Evolutionary conservation across 2,888 invertebrate genomes (phyloP), one percentile per base, ranked within the genome.

Genomic region (Athalia circularis): DNA sequence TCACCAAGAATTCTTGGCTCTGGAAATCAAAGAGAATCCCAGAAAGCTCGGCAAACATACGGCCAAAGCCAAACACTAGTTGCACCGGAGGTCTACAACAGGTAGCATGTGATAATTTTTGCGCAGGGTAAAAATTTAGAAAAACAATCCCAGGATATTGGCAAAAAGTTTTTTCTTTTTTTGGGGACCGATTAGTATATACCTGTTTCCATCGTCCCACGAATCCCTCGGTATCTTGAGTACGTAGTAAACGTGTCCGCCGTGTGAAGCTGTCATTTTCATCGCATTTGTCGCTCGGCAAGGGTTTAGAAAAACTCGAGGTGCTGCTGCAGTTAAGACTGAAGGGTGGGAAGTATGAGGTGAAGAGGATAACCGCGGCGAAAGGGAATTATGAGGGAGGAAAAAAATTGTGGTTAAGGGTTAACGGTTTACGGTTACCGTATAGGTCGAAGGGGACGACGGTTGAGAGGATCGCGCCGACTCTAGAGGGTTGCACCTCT

Each of bases 161-260:
- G 0, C 2, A 2, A 29, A 29, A 2, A 29, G 29, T 29, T 29
- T 29, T 29, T 29, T 29, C 2, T 29, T 29, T 2, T 29, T 29
- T 29, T 29, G 29, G 29, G 54, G 54, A 54, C 3, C 54, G n/a
- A 62, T 8, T 47, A 45, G 50, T 62, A n/a, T 74, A 86, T 89
- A 89, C 90, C 90, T 89, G 62, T 62, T 29, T 81, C 89, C 87
- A 78, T 86, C 86, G 78, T 90, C 91, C 85, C 90, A 90, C 29
- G 29, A 29, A 81, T 92, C 92, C 87, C 91, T 92, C 29, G 94
- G 94, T 83, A 94, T 93, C 88, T 93, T 93, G 84, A 94, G 93
- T 85, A 94, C 93, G 89, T 94, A 94, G 90, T 94, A 94, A 82
- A 94, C 91, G 86, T 94, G 92, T 86, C 94, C 94, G 85, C 94